Evolutionary conservation across 2,113 vertebrate genomes (phyloP), one percentile per base, ranked within the genome.

Genomic region (Cyphomyrus discorhynchus): DNA sequence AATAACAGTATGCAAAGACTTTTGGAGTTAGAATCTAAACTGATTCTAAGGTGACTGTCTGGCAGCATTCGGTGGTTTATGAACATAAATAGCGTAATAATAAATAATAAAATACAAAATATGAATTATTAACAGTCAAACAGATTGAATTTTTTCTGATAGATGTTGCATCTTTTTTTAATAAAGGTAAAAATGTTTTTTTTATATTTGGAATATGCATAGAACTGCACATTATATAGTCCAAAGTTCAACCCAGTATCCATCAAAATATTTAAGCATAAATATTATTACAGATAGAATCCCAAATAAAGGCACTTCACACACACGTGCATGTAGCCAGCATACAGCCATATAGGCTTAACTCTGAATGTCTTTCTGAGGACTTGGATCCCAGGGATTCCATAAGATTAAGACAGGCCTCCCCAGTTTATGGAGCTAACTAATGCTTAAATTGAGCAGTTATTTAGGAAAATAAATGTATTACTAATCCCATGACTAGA

Each of bases 101-200:
- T 70, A 70, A 70, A 70, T 27, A 66, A 66, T 70, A 31, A 31
- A 70, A 11, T 70, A 13, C 10, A 13, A 70, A 70, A 31, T 70
- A 70, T 70, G 11, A 31, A 70, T 70, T 70, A 70, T 70, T 70
- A 70, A 70, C 62, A 70, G n/a, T 70, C 58, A 27, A 70, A 31
- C 62, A 31, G 27, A 31, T 70, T 31, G 62, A 70, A 13, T 70
- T 70, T 31, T 70, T 70, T 70, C n/a, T 31, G 62, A 70, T 70
- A 70, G n/a, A 70, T 70, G 62, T 70, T 70, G n/a, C n/a, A 70
- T 70, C 62, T 70, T 70, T 70, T 70, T 70, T 70, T 70, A 70
- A 70, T 70, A 70, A 70, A 70, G 10, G 3, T 70, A 70, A 70
- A 66, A 66, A 70, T 13, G 19, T 31, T 27, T 66, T 62, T 5